Base-by-base conservation (phyloP, 2,113 vertebrate species). In the Todiramphus chloris region DNA sequence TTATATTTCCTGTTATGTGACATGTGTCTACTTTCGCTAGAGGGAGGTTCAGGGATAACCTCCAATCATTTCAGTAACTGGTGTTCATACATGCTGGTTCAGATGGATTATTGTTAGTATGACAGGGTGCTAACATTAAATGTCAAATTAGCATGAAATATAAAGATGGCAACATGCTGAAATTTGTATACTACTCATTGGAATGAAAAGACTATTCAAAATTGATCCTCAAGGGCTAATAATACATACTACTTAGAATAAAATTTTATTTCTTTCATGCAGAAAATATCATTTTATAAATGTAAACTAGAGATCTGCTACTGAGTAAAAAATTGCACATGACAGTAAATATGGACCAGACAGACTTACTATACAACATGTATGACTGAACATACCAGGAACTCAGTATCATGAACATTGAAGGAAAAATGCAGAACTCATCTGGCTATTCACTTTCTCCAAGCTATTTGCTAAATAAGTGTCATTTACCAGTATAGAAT, bases 61-160 rank as follows among this genome's bases (percentile, higher is more conserved):
- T 89, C 51, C 24, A 91, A 39, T 94, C 48, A 87, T 93, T 97
- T 90, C 74, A n/a, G 76, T 97, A 96, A 96, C 28, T 97, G 73
- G 55, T 93, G 97, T 94, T 96, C 84, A 67, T 44, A 33, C 35
- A 9, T 87, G 59, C 51, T 94, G n/a, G 78, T 91, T 96, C 87
- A 96, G 94, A 94, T 95, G 91, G 94, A 94, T 96, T 97, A 93
- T 63, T 95, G 83, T 86, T 91, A 90, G 74, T 55, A 75, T 82
- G 93, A 96, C 23, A 97, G 89, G 81, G 82, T 97, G 75, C 68
- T 96, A 96, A 81, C 73, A 95, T 96, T 96, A 97, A 96, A 95
- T 95, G 86, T 97, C 95, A 97, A 97, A 96, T 97, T 97, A 97
- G 80, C 93, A 97, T 96, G 88, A 97, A 97, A 94, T 96, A 87